Percentiles rank a stretch among this genome's conserved stretches.
Conservation (phyloP, 1,140 invertebrate genomes). For the Drosophila varians region DNA sequence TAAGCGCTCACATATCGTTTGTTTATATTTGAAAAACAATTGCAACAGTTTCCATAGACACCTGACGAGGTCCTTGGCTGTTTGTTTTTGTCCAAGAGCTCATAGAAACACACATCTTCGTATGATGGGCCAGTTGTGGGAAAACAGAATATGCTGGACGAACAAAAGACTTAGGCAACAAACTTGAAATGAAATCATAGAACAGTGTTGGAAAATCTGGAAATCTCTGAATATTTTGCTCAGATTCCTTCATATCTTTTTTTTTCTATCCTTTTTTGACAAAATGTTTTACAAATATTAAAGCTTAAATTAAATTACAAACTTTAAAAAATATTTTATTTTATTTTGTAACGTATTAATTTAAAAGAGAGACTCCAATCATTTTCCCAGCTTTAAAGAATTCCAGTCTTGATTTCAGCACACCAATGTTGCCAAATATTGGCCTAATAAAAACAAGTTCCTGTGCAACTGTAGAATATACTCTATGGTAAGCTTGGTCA, state of each 20-base stretch:
- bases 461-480: constrained; percentile 14
- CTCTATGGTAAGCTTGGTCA: constrained; percentile 9
- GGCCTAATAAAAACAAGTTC: constrained; percentile 46
- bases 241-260: neutral
- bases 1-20: constrained; percentile 37
- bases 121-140: constrained; percentile 6
- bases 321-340: too few species aligned
- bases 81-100: constrained; percentile 25
- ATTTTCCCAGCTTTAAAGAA: constrained; percentile 9
- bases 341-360: too few species aligned
- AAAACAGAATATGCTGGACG: constrained; percentile 26
- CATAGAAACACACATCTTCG: neutral
- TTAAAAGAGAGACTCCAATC: too few species aligned
- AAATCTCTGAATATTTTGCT: neutral
- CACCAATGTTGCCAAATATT: constrained; percentile 30
- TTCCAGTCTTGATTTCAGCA: constrained; percentile 20
- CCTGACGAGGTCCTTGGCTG: constrained; percentile 59
- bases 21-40: constrained; percentile 80
- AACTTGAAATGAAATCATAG: constrained; percentile 44
- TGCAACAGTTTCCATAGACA: constrained; percentile 79
- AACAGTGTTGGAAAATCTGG: constrained; percentile 20
- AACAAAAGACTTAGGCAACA: constrained; percentile 77
- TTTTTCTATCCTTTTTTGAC: neutral
- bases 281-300: too few species aligned
- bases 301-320: neutral